A percentile compares a stretch with the other conserved stretches of the same genome.
Evolutionary conservation across 2,888 invertebrate species (phyloP).

Genomic region (Atrina japonica): DNA sequence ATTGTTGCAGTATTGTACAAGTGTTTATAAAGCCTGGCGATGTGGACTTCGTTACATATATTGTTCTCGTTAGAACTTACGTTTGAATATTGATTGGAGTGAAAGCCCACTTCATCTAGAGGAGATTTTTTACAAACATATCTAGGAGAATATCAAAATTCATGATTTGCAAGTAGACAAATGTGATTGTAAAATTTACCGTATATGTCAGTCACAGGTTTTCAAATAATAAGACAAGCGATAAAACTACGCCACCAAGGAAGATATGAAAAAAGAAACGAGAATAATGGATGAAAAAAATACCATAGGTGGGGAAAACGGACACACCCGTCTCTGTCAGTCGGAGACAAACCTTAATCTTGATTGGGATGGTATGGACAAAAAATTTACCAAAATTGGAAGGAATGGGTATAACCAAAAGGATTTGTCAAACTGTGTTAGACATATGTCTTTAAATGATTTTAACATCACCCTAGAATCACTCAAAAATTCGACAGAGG

Average conservation of each 20-base stretch:
- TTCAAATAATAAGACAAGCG: not conserved
- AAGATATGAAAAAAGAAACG: constrained; percentile 3
- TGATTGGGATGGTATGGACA: constrained; percentile 35
- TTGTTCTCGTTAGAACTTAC: not conserved
- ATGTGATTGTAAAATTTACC: constrained; percentile 8
- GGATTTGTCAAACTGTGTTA: constrained; percentile 25
- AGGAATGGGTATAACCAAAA: constrained; percentile 27
- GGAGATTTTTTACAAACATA: too few species aligned
- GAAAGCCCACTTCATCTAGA: not conserved
- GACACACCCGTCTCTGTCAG: constrained; percentile 1
- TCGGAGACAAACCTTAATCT: constrained; percentile 27
- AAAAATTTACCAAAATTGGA: constrained; percentile 38
- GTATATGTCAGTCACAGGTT: constrained; percentile 3
- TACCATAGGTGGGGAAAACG: not conserved
- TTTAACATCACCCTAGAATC: constrained; percentile 7
- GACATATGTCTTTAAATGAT: constrained; percentile 29
- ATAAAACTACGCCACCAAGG: constrained; percentile 3
- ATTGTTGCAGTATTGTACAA: constrained; percentile 25
- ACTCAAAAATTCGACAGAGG: not conserved
- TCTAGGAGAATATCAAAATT: too few species aligned
- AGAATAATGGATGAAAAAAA: not conserved
- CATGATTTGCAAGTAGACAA: too few species aligned
- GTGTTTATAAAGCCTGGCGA: not conserved
- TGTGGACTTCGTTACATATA: not conserved
- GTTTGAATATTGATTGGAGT: too few species aligned